phyloP scores from a whole-genome alignment of 2,888 invertebrate species.

The Carterocephalus palaemon region DNA sequence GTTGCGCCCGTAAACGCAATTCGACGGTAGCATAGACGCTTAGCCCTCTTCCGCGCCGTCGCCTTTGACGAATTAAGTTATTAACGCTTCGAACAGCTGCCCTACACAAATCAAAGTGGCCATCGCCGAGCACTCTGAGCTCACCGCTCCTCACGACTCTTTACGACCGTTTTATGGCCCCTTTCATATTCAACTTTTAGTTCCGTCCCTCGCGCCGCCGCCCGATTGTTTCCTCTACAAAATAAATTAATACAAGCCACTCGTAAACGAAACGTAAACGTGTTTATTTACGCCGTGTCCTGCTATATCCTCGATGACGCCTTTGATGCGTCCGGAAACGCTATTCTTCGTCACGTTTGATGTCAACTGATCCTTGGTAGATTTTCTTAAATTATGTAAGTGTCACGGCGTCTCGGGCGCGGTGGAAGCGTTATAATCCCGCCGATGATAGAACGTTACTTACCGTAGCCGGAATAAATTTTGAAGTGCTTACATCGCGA shows the following conservation, averaged over 20 bases:
- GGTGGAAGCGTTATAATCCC: conserved; percentile 39
- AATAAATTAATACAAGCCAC: conserved; percentile 62
- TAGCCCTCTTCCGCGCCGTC: conserved; percentile 63
- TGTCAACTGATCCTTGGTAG: conserved; percentile 44
- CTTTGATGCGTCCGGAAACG: conserved; percentile 59
- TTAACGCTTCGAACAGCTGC: conserved; percentile 75
- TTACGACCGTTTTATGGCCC: conserved; percentile 71
- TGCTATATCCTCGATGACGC: conserved; percentile 54
- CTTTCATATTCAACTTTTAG: conserved; percentile 71
- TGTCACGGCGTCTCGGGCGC: conserved; percentile 47
- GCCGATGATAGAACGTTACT: conserved; percentile 30
- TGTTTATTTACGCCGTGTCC: conserved; percentile 55
- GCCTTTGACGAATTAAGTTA: conserved; percentile 78
- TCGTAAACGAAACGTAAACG: conserved; percentile 53
- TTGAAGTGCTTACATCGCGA: conserved; percentile 51
- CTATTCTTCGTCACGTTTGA: conserved; percentile 58
- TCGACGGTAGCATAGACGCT: conserved; percentile 2
- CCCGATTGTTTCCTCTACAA: conserved; percentile 68
- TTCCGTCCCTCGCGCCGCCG: conserved; percentile 41
- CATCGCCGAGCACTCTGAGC: conserved; percentile 57
- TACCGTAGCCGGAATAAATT: conserved; percentile 47
- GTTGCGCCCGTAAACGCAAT: conserved; percentile 57
- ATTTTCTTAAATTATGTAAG: conserved; percentile 53
- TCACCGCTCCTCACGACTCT: conserved; percentile 56
- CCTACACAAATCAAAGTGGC: conserved; percentile 74